Conservation (phyloP, 2,888 invertebrate species). For the Zhengitettix transpicula region DNA sequence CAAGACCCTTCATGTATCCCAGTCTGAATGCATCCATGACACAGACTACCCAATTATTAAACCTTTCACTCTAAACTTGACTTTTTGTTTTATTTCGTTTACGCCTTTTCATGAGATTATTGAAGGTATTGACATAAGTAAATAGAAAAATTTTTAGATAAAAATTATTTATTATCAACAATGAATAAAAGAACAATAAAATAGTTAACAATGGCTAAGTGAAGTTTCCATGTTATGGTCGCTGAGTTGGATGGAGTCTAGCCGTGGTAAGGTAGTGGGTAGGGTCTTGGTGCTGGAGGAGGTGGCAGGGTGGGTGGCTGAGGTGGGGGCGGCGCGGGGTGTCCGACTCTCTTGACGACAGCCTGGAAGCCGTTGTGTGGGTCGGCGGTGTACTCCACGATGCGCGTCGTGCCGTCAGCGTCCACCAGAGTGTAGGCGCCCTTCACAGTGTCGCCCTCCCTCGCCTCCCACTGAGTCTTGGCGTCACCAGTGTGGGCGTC, state of each 20-base stretch:
- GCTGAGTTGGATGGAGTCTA: neutral
- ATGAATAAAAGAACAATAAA: too few relatives aligned
- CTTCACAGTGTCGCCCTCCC: neutral
- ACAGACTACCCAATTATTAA: too few relatives aligned
- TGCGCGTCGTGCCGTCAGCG: conserved; percentile 1
- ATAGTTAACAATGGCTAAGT: too few relatives aligned
- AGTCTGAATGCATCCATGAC: too few relatives aligned
- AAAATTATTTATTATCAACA: too few relatives aligned
- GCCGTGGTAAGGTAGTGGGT: neutral
- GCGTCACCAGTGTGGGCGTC: conserved; percentile 1
- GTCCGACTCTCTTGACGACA: neutral
- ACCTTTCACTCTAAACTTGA: too few relatives aligned
- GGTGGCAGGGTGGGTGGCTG: neutral
- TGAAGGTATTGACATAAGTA: too few relatives aligned
- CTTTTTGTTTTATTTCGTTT: too few relatives aligned
- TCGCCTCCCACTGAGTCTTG: neutral
- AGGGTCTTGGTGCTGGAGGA: neutral
- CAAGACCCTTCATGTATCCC: too few relatives aligned
- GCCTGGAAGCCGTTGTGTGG: conserved; percentile 17
- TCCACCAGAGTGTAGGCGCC: neutral
- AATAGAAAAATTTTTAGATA: too few relatives aligned
- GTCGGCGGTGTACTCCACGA: conserved; percentile 18
- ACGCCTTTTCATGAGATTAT: too few relatives aligned
- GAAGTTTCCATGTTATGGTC: too few relatives aligned
- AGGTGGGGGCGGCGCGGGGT: neutral